These are phyloP conservation scores for Heliothis peltigera DNA, from an alignment of 2,888 invertebrate species.

Conservation along the genomic window DNA sequence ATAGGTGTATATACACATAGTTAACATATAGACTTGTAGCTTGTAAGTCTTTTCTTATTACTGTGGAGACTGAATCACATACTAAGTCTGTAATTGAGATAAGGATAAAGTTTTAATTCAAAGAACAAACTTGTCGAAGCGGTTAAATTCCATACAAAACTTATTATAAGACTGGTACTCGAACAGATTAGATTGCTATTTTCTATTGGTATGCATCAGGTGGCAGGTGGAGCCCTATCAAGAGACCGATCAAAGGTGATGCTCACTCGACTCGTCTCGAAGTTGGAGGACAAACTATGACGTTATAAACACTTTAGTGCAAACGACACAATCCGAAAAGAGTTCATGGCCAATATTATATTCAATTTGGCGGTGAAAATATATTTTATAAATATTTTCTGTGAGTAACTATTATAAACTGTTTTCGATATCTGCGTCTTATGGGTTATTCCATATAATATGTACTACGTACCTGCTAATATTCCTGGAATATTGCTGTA, in stretches of 20 bases:
- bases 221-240: slow-evolving; percentile 47
- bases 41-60: too few species aligned
- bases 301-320: slow-evolving; percentile 40
- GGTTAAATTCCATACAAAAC: slow-evolving; percentile 29
- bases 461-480: not conserved
- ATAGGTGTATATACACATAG: too few species aligned
- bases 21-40: too few species aligned
- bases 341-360: slow-evolving; percentile 7
- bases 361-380: slow-evolving; percentile 28
- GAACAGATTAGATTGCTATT: slow-evolving; percentile 37
- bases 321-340: slow-evolving; percentile 33
- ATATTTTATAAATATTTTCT: slow-evolving; percentile 1
- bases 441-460: too few species aligned
- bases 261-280: slow-evolving; percentile 42
- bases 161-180: slow-evolving; percentile 12
- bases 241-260: slow-evolving; percentile 58
- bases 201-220: slow-evolving; percentile 47
- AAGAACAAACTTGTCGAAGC: slow-evolving; percentile 13
- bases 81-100: not conserved
- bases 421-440: too few species aligned
- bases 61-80: too few species aligned
- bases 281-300: slow-evolving; percentile 27
- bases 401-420: not conserved
- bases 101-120: not conserved
- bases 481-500: too few species aligned